Conservation (phyloP, 2,797 vertebrate species). For the Myotis vivesi region DNA sequence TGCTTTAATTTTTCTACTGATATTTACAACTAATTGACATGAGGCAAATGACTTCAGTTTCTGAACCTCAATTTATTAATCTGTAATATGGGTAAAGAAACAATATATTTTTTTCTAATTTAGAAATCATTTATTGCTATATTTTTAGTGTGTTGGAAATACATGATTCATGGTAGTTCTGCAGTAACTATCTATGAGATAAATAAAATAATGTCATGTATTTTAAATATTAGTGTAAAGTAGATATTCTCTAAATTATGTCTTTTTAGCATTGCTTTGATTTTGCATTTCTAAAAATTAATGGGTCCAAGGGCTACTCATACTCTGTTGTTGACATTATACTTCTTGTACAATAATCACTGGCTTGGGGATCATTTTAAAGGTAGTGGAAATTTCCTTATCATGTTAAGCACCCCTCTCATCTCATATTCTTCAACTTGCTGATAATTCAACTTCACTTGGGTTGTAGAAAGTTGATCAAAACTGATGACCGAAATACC, state of each 20-base stretch:
- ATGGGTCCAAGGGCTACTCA: neutral
- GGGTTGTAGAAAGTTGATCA: neutral
- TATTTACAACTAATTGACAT: neutral
- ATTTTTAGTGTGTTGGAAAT: neutral
- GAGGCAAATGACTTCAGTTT: neutral
- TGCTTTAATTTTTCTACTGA: neutral
- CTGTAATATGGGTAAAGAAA: neutral
- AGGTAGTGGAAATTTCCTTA: neutral
- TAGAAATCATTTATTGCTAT: neutral
- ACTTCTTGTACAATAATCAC: neutral
- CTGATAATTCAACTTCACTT: neutral
- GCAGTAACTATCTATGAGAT: neutral
- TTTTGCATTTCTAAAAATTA: neutral
- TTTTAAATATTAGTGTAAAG: neutral
- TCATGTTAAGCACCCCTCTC: neutral
- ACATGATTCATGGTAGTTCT: neutral
- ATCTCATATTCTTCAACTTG: neutral
- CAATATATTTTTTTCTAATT: neutral
- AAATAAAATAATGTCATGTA: neutral
- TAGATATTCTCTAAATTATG: neutral
- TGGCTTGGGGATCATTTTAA: neutral
- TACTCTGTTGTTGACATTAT: neutral
- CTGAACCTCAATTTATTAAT: neutral
- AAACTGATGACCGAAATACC: neutral
- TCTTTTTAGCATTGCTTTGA: neutral